A percentile compares a stretch with the other conserved stretches of the same genome.
Conservation (phyloP, 2,113 vertebrate genomes). For the Brachypodius melanocephalos region DNA sequence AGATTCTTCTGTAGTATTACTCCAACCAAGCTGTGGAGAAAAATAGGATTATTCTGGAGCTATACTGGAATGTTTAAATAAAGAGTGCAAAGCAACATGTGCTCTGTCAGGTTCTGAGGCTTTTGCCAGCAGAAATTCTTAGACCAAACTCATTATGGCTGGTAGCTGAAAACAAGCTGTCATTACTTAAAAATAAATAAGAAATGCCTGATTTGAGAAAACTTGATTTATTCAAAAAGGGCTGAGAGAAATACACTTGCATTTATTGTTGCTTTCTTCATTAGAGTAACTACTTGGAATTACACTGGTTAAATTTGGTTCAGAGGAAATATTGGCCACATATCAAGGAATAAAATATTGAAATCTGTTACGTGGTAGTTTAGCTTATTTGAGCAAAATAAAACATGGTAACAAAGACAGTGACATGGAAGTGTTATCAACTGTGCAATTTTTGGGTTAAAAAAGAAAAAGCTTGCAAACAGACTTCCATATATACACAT, state of each 20-base stretch:
- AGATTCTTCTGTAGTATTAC: neutral
- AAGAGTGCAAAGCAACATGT: neutral
- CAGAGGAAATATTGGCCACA: neutral
- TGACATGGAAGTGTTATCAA: neutral
- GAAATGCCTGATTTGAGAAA: slow-evolving; percentile 20
- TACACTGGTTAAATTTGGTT: neutral
- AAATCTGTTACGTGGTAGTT: neutral
- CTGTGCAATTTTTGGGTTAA: neutral
- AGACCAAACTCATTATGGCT: neutral
- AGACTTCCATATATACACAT: neutral
- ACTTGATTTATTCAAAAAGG: slow-evolving; percentile 31
- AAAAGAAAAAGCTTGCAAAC: neutral
- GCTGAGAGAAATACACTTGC: slow-evolving; percentile 5
- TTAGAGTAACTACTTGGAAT: neutral
- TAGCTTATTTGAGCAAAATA: neutral
- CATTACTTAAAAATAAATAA: neutral
- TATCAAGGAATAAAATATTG: neutral
- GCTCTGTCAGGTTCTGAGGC: neutral
- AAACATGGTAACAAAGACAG: neutral
- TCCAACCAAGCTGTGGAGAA: neutral
- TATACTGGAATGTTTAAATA: neutral
- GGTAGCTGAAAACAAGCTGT: neutral
- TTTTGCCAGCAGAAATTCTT: slow-evolving; percentile 2
- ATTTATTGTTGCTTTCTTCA: neutral
- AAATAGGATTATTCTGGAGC: neutral